Evolutionary conservation across 2,888 invertebrate species (phyloP).

Genomic region (Gandaritis pyraliata): DNA sequence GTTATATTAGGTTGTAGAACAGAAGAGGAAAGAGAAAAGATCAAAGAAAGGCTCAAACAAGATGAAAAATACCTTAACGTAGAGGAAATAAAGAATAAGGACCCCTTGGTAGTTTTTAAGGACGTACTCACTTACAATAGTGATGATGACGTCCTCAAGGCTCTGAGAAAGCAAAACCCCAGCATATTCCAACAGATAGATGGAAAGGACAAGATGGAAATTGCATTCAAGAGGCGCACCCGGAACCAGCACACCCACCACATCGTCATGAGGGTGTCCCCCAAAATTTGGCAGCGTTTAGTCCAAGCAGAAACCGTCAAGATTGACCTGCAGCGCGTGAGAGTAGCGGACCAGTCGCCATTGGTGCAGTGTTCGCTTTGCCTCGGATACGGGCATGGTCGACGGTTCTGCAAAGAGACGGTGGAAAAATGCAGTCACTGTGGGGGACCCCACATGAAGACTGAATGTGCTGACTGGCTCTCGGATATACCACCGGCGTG

Average conservation of each 20-base stretch:
- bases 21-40: too few relatives aligned
- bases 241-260: not conserved
- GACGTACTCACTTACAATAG: too few relatives aligned
- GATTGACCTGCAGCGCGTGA: not conserved
- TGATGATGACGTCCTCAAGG: not conserved
- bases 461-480: too few relatives aligned
- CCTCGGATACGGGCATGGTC: too few relatives aligned
- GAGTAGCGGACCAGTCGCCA: not conserved
- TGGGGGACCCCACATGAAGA: too few relatives aligned
- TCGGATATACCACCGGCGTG: too few relatives aligned
- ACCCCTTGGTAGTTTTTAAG: too few relatives aligned
- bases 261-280: not conserved
- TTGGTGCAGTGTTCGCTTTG: not conserved
- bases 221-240: not conserved
- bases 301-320: not conserved
- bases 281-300: not conserved
- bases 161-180: not conserved
- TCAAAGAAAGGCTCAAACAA: too few relatives aligned
- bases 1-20: too few relatives aligned
- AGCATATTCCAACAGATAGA: not conserved
- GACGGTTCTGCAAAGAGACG: not conserved
- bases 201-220: not conserved
- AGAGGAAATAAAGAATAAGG: too few relatives aligned
- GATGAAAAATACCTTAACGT: too few relatives aligned
- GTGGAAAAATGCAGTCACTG: not conserved